These are phyloP conservation scores for Scomberomorus guttatus DNA, from an alignment of 2,797 vertebrate species.

Conservation along the genomic window DNA sequence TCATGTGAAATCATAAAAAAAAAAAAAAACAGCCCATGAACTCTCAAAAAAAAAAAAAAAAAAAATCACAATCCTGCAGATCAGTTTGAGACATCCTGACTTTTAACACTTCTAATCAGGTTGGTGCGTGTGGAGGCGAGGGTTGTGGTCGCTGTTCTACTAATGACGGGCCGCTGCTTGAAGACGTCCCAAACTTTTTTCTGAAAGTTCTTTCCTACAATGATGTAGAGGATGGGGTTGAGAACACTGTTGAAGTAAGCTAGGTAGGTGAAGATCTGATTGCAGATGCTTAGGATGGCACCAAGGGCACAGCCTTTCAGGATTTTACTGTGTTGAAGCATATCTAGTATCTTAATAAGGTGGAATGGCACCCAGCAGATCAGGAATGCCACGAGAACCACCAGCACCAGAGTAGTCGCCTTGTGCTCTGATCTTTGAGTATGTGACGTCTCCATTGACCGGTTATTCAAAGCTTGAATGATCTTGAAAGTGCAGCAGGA, in stretches of 20 bases:
- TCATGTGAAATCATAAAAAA: not conserved
- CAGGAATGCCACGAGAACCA: conserved; percentile 87
- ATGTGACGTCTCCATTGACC: conserved; percentile 54
- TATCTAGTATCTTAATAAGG: conserved; percentile 80
- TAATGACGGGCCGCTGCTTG: conserved; percentile 67
- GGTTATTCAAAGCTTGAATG: conserved; percentile 79
- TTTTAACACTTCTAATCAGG: not conserved
- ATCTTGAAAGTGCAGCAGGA: conserved; percentile 88
- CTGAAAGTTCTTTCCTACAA: conserved; percentile 90
- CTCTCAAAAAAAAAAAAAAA: too few relatives aligned
- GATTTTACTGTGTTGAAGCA: conserved; percentile 73
- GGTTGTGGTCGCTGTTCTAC: conserved; percentile 10
- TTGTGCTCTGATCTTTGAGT: conserved; percentile 80
- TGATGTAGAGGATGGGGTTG: conserved; percentile 92
- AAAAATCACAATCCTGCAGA: not conserved
- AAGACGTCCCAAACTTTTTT: conserved; percentile 86
- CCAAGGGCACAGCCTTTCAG: conserved; percentile 81
- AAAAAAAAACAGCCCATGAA: not conserved
- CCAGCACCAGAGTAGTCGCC: conserved; percentile 84
- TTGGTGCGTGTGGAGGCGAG: conserved; percentile 70
- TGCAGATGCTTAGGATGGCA: conserved; percentile 81
- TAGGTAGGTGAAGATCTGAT: conserved; percentile 86
- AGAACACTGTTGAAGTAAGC: conserved; percentile 91
- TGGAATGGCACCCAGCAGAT: conserved; percentile 92
- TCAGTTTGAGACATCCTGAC: rapidly evolving